Evolutionary conservation across 2,113 vertebrate genomes (phyloP).

Genomic region (Brachirus orientalis): DNA sequence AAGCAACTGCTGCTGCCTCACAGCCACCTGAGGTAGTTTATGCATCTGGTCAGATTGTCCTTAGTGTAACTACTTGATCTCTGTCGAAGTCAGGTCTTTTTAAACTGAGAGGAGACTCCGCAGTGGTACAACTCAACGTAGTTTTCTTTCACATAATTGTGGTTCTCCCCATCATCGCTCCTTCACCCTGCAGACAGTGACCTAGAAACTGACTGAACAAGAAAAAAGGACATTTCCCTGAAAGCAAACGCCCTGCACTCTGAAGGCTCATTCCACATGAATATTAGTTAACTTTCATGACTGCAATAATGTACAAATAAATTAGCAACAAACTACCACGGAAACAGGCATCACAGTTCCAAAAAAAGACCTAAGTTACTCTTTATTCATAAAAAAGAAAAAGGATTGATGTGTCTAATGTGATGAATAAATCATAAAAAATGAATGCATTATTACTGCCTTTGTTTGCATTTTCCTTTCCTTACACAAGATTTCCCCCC

Average conservation of each 20-base stretch:
- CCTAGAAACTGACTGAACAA: background rate
- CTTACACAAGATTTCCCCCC: too few species aligned
- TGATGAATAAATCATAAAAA: slow-evolving; percentile 1
- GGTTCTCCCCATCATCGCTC: slow-evolving; percentile 1
- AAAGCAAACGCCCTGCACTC: background rate
- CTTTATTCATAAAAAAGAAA: background rate
- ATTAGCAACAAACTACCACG: background rate
- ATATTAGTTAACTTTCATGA: background rate
- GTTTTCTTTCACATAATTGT: slow-evolving; percentile 23
- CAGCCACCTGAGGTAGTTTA: slow-evolving; percentile 10
- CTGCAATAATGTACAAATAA: background rate
- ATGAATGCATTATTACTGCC: background rate
- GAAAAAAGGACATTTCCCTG: background rate
- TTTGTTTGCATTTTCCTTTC: too few species aligned
- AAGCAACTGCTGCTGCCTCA: slow-evolving; percentile 1
- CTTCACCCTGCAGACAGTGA: slow-evolving; percentile 8
- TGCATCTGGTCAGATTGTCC: slow-evolving; percentile 3
- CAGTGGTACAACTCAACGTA: background rate
- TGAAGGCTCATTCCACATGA: background rate
- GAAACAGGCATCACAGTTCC: background rate
- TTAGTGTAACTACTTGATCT: slow-evolving; percentile 1
- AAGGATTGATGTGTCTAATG: background rate
- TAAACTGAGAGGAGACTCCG: background rate
- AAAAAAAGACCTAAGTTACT: background rate
- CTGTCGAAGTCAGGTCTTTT: background rate